phyloP scores from a whole-genome alignment of 2,113 vertebrate genomes.

The Pampusana beccarii region DNA sequence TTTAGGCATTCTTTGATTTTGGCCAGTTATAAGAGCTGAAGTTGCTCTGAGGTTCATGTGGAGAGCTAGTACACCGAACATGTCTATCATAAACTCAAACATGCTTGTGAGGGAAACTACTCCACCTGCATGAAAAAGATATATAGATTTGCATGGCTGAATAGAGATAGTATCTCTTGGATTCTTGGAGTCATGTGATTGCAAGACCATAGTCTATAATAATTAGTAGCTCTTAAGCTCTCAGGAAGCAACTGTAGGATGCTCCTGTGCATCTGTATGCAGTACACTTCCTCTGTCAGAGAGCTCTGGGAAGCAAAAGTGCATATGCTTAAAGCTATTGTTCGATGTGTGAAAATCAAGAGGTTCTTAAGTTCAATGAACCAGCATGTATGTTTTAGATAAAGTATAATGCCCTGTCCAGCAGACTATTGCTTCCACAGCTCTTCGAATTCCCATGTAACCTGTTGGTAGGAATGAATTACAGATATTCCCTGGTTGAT shows the following conservation, averaged over 20 bases:
- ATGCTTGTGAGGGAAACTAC: not conserved
- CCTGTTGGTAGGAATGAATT: not conserved
- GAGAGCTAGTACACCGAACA: no score
- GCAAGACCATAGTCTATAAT: not conserved
- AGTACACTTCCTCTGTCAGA: not conserved
- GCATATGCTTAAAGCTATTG: not conserved
- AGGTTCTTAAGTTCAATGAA: not conserved
- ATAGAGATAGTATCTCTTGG: not conserved
- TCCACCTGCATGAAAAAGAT: not conserved
- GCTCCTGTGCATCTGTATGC: not conserved
- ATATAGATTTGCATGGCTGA: not conserved
- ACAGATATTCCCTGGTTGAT: not conserved
- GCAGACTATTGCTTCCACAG: not conserved
- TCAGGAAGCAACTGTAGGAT: not conserved
- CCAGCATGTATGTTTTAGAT: not conserved
- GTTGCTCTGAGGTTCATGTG: fast-evolving
- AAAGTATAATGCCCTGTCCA: not conserved
- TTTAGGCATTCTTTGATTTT: not conserved
- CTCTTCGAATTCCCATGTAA: not conserved
- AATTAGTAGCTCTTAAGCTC: not conserved
- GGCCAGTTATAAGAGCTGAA: fast-evolving
- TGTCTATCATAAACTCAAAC: fast-evolving
- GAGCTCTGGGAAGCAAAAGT: not conserved
- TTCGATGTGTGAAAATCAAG: not conserved
- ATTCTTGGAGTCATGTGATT: not conserved